Conservation (phyloP, 1,140 invertebrate genomes). For the Drosophila lacertosa region DNA sequence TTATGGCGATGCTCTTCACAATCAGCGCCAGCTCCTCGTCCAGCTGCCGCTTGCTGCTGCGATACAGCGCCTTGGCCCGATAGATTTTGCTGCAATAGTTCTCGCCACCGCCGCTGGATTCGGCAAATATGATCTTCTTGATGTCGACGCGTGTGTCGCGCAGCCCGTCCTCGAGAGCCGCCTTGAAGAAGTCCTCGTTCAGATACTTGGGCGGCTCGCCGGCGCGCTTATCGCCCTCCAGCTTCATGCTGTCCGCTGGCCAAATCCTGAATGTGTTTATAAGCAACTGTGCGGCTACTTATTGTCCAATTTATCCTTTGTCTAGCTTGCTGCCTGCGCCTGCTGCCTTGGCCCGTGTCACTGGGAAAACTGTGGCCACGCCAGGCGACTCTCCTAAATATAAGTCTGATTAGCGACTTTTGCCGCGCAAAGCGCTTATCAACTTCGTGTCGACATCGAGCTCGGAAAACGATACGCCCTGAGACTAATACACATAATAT, state of each 20-base stretch:
- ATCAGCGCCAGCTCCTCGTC: constrained; percentile 77
- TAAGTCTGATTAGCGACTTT: constrained; percentile 45
- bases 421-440: constrained; percentile 23
- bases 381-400: constrained; percentile 60
- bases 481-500: constrained; percentile 28
- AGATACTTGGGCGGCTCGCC: constrained; percentile 67
- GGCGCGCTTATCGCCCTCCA: constrained; percentile 46
- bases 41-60: constrained; percentile 71
- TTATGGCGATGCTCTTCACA: constrained; percentile 77
- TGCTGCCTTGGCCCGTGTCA: constrained; percentile 25
- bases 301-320: constrained; percentile 15
- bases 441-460: constrained; percentile 6
- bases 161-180: constrained; percentile 72
- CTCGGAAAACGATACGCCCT: constrained; percentile 14
- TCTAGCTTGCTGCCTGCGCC: not conserved
- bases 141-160: constrained; percentile 74
- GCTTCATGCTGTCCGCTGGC: constrained; percentile 51
- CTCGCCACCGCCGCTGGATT: constrained; percentile 70
- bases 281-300: too few species aligned
- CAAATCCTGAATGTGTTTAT: constrained; percentile 10
- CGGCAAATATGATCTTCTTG: constrained; percentile 74
- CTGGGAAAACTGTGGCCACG: constrained; percentile 57
- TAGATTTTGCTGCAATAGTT: constrained; percentile 83
- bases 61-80: constrained; percentile 63
- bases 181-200: constrained; percentile 77